Evolutionary conservation across 2,888 invertebrate species (phyloP), one percentile per base, ranked within the genome.

Genomic region (Nudaria mundana): DNA sequence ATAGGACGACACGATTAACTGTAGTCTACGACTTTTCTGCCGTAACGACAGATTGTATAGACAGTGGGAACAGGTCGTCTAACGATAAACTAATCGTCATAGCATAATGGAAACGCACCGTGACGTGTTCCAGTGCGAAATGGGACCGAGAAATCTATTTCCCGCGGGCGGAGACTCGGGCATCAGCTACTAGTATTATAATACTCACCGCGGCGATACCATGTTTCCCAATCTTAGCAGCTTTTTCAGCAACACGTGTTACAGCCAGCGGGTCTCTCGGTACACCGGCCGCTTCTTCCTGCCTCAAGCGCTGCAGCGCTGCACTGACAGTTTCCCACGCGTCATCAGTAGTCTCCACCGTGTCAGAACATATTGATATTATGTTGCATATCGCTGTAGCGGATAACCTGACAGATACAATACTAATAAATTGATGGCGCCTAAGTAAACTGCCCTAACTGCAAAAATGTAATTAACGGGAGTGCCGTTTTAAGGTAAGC

Each of bases 151-250:
- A n/a, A n/a, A n/a, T n/a, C n/a, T n/a, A n/a, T n/a, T n/a, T n/a
- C n/a, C n/a, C n/a, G n/a, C n/a, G n/a, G n/a, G n/a, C n/a, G n/a
- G n/a, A n/a, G n/a, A n/a, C n/a, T n/a, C n/a, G n/a, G n/a, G n/a
- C n/a, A n/a, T n/a, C n/a, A n/a, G n/a, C n/a, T n/a, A n/a, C n/a
- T n/a, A n/a, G n/a, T n/a, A n/a, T n/a, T n/a, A n/a, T n/a, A n/a
- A n/a, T n/a, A n/a, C 77, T 76, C 22, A 87, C 87, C 20, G 86
- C 80, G 23, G 87, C 82, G 7, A 85, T 53, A 1, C 63, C 76
- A 1, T 72, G 76, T 33, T 76, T 63, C 0, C 83, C 85, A 0
- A 60, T 15, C 0, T 49, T 34, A 1, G 79, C 81, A 0, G 87
- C 83, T 13, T 50, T 66, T 1, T 55, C 37, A 0, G 86, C 84